phyloP scores from a whole-genome alignment of 1,140 invertebrate species.

The Lordiphosa clarofinis region DNA sequence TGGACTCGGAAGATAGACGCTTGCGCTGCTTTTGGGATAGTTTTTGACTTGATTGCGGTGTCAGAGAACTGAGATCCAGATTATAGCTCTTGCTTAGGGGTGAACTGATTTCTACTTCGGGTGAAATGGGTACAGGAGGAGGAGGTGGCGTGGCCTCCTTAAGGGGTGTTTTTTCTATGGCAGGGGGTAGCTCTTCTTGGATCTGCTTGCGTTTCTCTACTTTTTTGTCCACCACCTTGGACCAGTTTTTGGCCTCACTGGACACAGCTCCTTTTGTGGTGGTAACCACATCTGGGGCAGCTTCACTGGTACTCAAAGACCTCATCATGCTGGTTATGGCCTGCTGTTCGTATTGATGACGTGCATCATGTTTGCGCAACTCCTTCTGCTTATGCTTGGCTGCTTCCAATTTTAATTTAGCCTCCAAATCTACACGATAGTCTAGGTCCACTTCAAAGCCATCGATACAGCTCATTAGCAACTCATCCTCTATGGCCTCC shows the following conservation, averaged over 20 bases:
- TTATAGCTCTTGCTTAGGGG: constrained; percentile 58
- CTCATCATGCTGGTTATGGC: constrained; percentile 73
- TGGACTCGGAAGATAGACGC: constrained; percentile 72
- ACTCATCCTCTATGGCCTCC: constrained; percentile 81
- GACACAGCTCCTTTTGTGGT: background rate
- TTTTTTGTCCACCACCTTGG: constrained; percentile 68
- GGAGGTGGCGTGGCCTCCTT: constrained; percentile 40
- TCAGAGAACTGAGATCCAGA: constrained; percentile 62
- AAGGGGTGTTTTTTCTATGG: constrained; percentile 13
- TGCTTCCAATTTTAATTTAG: constrained; percentile 24
- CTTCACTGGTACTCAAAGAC: constrained; percentile 49
- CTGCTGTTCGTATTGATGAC: constrained; percentile 67
- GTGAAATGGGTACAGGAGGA: constrained; percentile 9
- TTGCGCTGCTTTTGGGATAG: constrained; percentile 83
- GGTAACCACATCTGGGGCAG: constrained; percentile 14
- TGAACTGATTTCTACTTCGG: constrained; percentile 25
- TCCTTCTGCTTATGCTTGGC: constrained; percentile 61
- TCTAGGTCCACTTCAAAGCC: constrained; percentile 77
- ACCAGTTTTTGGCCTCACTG: constrained; percentile 59
- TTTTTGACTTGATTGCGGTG: constrained; percentile 73
- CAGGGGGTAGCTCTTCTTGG: constrained; percentile 50
- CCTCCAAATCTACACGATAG: constrained; percentile 64
- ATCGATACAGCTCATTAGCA: constrained; percentile 80
- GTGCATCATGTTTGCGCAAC: constrained; percentile 49
- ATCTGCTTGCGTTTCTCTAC: constrained; percentile 67